Evolutionary conservation across 2,797 vertebrate genomes (phyloP).

Genomic region (Hypotaenidia philippensis): DNA sequence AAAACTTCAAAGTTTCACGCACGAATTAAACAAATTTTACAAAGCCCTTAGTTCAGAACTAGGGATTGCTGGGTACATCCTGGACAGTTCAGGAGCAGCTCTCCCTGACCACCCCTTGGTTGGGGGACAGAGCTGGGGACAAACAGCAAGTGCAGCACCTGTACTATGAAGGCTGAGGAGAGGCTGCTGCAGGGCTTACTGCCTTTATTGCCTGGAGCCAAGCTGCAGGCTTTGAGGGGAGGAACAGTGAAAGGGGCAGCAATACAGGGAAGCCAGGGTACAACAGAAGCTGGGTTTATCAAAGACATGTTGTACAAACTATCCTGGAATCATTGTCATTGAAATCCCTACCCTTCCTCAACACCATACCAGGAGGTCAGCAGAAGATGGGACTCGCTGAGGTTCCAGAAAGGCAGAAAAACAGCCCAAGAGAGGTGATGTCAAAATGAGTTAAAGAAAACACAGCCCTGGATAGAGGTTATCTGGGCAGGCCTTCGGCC

Average conservation of each 20-base stretch:
- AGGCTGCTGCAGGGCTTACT: background rate
- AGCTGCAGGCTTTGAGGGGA: background rate
- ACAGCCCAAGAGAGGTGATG: background rate
- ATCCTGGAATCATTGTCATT: background rate
- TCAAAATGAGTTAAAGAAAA: background rate
- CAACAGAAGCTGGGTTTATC: background rate
- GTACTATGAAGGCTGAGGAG: background rate
- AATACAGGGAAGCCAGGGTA: background rate
- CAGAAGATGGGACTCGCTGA: background rate
- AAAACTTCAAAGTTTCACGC: background rate
- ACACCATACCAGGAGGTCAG: fast-evolving
- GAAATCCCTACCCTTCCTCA: background rate
- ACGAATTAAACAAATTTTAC: background rate
- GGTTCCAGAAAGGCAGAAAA: background rate
- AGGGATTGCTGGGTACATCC: background rate
- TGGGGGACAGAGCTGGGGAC: background rate
- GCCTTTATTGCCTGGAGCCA: background rate
- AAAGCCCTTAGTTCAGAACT: background rate
- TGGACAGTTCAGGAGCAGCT: background rate
- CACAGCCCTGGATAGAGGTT: background rate
- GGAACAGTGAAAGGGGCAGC: background rate
- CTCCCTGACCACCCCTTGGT: background rate
- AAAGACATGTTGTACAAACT: background rate
- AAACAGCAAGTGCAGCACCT: background rate
- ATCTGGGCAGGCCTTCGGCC: background rate